These are phyloP conservation scores for Chrysochloris asiatica DNA, from an alignment of 2,113 vertebrate species.

Conservation along the genomic window DNA sequence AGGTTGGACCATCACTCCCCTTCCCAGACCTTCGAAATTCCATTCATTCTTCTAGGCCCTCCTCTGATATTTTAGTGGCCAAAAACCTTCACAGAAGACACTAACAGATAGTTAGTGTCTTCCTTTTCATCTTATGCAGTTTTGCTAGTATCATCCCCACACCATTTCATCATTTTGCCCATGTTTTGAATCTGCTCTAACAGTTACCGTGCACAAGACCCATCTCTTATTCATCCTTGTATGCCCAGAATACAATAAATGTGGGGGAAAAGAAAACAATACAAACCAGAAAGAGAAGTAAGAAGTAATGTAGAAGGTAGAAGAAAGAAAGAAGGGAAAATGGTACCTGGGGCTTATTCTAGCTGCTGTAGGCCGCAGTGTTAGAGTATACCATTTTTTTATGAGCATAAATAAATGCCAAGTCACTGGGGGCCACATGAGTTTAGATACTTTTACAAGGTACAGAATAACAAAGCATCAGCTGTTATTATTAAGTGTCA, in stretches of 20 bases:
- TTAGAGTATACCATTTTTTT: not conserved
- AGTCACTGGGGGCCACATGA: not conserved
- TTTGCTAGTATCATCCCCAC: not conserved
- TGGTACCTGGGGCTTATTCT: not conserved
- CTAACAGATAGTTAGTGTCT: not conserved
- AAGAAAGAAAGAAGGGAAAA: not conserved
- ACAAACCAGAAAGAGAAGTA: not conserved
- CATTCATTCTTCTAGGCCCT: not conserved
- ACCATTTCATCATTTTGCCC: not conserved
- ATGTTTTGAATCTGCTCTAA: not conserved
- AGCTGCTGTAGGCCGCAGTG: not conserved
- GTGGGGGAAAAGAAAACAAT: not conserved
- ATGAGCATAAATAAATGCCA: not conserved
- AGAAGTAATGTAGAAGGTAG: not conserved
- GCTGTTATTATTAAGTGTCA: no score
- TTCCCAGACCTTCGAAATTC: not conserved
- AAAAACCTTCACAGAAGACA: not conserved
- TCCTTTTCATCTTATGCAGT: not conserved
- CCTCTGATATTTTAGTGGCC: not conserved
- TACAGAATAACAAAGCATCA: no score
- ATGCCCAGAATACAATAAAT: not conserved
- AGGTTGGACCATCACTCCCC: not conserved
- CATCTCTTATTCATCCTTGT: not conserved
- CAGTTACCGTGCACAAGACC: not conserved
- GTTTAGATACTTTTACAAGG: not conserved